Evolutionary conservation across 2,113 vertebrate genomes (phyloP), one percentile per base, ranked within the genome.

Genomic region (Phylloscopus trochiloides): DNA sequence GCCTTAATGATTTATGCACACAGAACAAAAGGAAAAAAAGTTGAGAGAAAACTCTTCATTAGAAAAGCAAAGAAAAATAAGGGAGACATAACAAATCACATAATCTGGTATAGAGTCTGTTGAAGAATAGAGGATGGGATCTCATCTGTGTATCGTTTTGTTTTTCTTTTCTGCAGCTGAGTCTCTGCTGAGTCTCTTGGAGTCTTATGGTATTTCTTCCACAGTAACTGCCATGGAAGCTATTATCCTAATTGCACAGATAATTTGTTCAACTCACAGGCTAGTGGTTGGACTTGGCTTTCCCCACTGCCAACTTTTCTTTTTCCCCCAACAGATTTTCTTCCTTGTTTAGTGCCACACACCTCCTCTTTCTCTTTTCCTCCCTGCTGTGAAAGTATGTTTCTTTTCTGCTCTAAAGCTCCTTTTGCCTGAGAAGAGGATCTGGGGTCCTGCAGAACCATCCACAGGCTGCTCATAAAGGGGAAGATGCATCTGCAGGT

Each of bases 171-270:
- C 82, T 82, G 21, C 34, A 55, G 34, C 8, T 77, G 50, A 40
- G 32, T 31, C 29, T 76, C 48, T 76, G 25, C 42, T 76, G 48
- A 38, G 26, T 74, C 17, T 92, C 28, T 68, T 79, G 40, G 34
- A 94, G 31, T 82, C 70, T 79, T 90, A 54, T 14, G 32, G 14
- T 58, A 73, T 32, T 68, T 90, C 74, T 95, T 91, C 45, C 58
- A 76, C 74, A 79, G 57, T 79, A 88, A 90, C 34, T 90, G 62
- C 38, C 66, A 80, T 93, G 78, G 74, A 95, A 96, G 87, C 34
- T 62, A 80, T 96, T 95, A 88, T 50, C 63, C 31, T 93, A 93
- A 95, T 90, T 90, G 62, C 54, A 85, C 36, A 82, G 86, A 91
- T 72, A 89, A 93, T 91, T 73, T 0, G 0, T 47, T 54, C 62